Base-by-base conservation (phyloP, 2,888 invertebrate species). In the Stramonita haemastoma region DNA sequence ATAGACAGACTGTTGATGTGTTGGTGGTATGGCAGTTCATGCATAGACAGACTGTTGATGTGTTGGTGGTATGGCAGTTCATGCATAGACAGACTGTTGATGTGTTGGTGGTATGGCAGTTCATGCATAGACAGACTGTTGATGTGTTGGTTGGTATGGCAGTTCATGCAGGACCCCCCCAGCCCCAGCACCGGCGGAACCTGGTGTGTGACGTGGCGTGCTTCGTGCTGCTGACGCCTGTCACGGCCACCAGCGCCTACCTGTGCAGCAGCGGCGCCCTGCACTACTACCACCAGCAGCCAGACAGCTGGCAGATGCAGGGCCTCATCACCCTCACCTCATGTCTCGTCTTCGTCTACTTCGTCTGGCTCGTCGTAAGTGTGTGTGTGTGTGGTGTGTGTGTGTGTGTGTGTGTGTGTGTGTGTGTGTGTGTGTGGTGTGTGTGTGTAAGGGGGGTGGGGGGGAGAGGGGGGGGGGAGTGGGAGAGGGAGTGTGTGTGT, bases 131-230 rank as follows among this genome's bases (percentile, higher is more conserved):
- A n/a, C n/a, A n/a, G n/a, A n/a, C n/a, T 60, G 22, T 60, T 13
- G 6, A 13, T 60, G 60, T 34, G 22, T 46, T 81, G 17, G 60
- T 60, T 17, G 56, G 11, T 36, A 19, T 57, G 32, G 56, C 97
- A 96, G 95, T 98, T 97, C 97, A 94, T 97, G 91, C 95, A 94
- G 88, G 95, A 96, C 89, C 96, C 96, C 79, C 96, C 96, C 1
- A 94, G 95, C 77, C 93, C 94, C 22, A 93, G 94, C 94, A 96
- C 91, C 95, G 96, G 57, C 95, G 96, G 77, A 96, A 97, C 90
- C 92, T 97, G 73, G 90, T 96, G 56, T 95, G 97, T 83, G 97
- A 97, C 94, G 91, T 97, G 19, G 93, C 97, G 17, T 97, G 97
- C 77, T 97, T 97, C 93, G 93, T 96, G 29, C 93, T 97, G 70